Base-by-base conservation (phyloP, 2,113 vertebrate genomes). In the Mus pahari region DNA sequence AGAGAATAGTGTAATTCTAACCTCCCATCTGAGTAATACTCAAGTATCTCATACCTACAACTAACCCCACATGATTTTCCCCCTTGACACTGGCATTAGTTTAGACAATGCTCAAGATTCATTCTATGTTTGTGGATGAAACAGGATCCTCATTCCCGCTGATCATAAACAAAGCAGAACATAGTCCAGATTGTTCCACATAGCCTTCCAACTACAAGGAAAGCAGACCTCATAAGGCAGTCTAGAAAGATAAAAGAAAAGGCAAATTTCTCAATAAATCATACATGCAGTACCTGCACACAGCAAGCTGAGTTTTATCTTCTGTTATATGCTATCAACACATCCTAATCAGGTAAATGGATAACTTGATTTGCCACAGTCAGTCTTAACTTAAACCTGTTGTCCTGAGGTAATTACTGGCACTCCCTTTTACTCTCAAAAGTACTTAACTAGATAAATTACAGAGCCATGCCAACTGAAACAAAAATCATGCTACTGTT, bases 311-410 rank as follows among this genome's bases (percentile, higher is more conserved):
- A 78, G 5, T 62, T 89, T 39, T 95, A 39, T 94, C 91, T 94
- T 93, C 95, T 92, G 64, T 89, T 95, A 90, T n/a, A 91, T 74
- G 28, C 24, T 62, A 95, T 91, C 48, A 93, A 96, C 78, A n/a
- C 64, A 84, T 70, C 31, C 26, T 39, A 84, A 70, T 89, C 71
- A 93, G 19, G 39, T 86, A n/a, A 92, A 20, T 36, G 64, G 20
- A 13, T 86, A 94, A 75, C 19, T 94, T 95, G 75, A 78, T 87
- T 77, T 94, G 20, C 39, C 66, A 39, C 5, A 33, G 26, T 33
- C 22, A 53, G 16, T 86, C 62, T 71, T 97, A 53, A 87, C 93
- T 84, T 87, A 36, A 62, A 90, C 45, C 60, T 84, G 17, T 45
- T 91, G 42, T 87, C 94, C 66, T 94, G 60, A 95, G 55, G 48